Percentiles rank a stretch among this genome's conserved stretches.
phyloP scores from a whole-genome alignment of 2,113 vertebrate species.

The Probosciger aterrimus region DNA sequence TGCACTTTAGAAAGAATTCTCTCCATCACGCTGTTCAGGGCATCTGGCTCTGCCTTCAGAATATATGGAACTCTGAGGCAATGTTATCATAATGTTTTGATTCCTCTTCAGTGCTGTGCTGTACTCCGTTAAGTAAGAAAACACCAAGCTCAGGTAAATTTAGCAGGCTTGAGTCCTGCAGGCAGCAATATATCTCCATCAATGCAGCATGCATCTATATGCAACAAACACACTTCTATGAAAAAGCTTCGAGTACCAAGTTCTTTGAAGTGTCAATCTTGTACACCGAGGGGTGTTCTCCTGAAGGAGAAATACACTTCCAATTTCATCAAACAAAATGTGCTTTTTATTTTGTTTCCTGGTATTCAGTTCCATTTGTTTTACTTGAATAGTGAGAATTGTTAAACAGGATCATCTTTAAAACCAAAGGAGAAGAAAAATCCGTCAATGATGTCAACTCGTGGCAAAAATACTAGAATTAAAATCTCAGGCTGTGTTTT shows the following conservation, averaged over 20 bases:
- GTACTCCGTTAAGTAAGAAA: constrained; percentile 7
- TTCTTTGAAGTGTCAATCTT: neutral
- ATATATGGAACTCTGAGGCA: neutral
- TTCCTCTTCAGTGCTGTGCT: constrained; percentile 33
- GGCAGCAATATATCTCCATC: constrained; percentile 61
- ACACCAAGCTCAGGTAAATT: constrained; percentile 69
- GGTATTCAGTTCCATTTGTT: constrained; percentile 27
- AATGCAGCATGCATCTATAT: constrained; percentile 28
- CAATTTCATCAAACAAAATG: neutral
- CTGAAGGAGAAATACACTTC: neutral
- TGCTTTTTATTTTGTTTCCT: constrained; percentile 33
- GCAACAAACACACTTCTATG: constrained; percentile 22
- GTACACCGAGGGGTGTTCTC: neutral
- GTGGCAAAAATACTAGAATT: constrained; percentile 25
- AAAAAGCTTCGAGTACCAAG: constrained; percentile 5
- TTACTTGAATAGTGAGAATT: constrained; percentile 53
- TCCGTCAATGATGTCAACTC: neutral
- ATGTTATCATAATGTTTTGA: neutral
- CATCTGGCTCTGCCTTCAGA: neutral
- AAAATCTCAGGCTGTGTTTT: constrained; percentile 62
- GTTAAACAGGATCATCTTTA: neutral
- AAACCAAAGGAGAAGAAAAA: constrained; percentile 60
- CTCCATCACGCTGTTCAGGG: neutral
- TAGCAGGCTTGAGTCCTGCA: constrained; percentile 63
- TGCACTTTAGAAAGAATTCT: constrained; percentile 53